These are phyloP conservation scores for Tinea semifulvella DNA, from an alignment of 2,888 invertebrate genomes.

Conservation along the genomic window DNA sequence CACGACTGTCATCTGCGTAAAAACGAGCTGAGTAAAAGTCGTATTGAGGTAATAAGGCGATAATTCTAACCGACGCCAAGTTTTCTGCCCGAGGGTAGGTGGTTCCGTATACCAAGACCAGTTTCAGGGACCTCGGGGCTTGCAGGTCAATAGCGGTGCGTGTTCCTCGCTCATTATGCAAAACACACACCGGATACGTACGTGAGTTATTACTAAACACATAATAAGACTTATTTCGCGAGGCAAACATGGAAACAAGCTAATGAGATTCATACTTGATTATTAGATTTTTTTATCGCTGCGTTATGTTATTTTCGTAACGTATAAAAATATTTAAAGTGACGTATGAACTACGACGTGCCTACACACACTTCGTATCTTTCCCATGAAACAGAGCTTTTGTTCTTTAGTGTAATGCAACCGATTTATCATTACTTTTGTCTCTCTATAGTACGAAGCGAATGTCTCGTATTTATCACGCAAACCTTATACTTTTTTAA, in stretches of 20 bases:
- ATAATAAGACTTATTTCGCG: constrained; percentile 39
- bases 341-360: too few relatives aligned
- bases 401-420: too few relatives aligned
- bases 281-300: constrained; percentile 4
- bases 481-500: too few relatives aligned
- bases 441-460: too few relatives aligned
- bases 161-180: constrained; percentile 40
- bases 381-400: too few relatives aligned
- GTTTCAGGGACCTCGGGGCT: constrained; percentile 10
- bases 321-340: too few relatives aligned
- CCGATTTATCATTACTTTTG: too few relatives aligned
- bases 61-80: constrained; percentile 12
- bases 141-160: constrained; percentile 27
- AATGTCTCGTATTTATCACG: too few relatives aligned
- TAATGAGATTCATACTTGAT: not conserved
- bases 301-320: too few relatives aligned
- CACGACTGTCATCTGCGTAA: constrained; percentile 8
- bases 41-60: constrained; percentile 13
- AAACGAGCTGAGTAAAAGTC: constrained; percentile 12
- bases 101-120: constrained; percentile 11
- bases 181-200: constrained; percentile 48
- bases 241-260: constrained; percentile 4
- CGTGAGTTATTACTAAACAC: constrained; percentile 37
- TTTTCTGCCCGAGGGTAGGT: constrained; percentile 3
- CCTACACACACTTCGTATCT: too few relatives aligned